These are phyloP conservation scores for Drosophila sechellia DNA, from an alignment of 1,140 invertebrate genomes.

Conservation along the genomic window DNA sequence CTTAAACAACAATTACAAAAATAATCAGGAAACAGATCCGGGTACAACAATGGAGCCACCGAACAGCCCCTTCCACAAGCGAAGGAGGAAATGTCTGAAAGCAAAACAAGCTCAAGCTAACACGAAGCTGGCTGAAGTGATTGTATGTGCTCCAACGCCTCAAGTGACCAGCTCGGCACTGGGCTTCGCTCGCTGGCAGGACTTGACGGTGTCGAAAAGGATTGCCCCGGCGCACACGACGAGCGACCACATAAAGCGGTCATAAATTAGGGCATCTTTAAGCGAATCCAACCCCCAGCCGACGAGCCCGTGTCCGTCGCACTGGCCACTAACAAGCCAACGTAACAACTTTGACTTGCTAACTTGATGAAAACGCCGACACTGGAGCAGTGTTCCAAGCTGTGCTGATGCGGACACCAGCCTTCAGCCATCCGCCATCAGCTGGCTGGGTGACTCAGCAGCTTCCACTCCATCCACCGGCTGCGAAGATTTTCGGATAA, in stretches of 20 bases:
- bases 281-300: background rate
- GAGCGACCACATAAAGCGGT: constrained; percentile 6
- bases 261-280: constrained; percentile 76
- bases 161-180: constrained; percentile 40
- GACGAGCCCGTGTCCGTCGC: background rate
- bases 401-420: background rate
- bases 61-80: background rate
- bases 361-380: constrained; percentile 79
- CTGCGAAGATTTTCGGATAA: constrained; percentile 83
- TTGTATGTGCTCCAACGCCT: constrained; percentile 14
- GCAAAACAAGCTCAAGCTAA: constrained; percentile 46
- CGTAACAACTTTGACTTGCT: constrained; percentile 67
- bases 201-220: background rate
- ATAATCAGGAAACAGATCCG: constrained; percentile 70
- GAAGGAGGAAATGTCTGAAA: constrained; percentile 63
- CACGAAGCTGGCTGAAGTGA: background rate
- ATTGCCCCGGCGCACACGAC: background rate
- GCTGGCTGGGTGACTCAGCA: background rate
- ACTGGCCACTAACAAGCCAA: background rate
- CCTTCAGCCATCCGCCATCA: constrained; percentile 15
- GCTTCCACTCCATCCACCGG: constrained; percentile 1
- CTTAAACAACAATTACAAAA: constrained; percentile 82
- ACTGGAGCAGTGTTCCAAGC: constrained; percentile 15
- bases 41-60: constrained; percentile 19
- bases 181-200: constrained; percentile 5